phyloP scores from a whole-genome alignment of 2,888 invertebrate species.

The Sisyra nigra region DNA sequence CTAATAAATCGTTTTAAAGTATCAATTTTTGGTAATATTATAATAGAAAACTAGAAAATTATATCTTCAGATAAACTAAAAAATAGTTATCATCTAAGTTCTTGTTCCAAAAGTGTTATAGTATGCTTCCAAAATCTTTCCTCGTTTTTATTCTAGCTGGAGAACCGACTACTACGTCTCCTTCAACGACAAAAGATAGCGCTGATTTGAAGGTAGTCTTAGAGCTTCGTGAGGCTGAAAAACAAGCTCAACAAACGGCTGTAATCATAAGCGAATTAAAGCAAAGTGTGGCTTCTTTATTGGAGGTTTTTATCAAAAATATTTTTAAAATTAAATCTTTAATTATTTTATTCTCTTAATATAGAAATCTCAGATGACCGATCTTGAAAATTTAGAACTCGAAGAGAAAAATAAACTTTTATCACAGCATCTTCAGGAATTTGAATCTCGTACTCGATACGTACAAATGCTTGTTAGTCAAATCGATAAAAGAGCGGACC shows the following conservation, averaged over 20 bases:
- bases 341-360: conserved; percentile 6
- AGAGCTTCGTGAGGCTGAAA: conserved; percentile 31
- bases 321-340: too few species aligned
- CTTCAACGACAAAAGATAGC: too few species aligned
- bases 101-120: too few species aligned
- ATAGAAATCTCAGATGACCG: conserved; percentile 39
- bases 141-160: too few species aligned
- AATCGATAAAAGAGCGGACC: conserved; percentile 21
- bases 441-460: conserved; percentile 40
- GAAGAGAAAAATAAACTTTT: conserved; percentile 38
- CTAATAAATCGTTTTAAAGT: too few species aligned
- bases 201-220: conserved; percentile 21
- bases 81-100: too few species aligned
- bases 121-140: too few species aligned
- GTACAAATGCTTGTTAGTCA: conserved; percentile 36
- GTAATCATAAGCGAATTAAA: conserved; percentile 27
- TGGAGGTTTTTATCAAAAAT: conserved; percentile 18
- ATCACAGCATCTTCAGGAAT: conserved; percentile 40
- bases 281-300: conserved; percentile 23
- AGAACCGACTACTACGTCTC: too few species aligned
- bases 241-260: conserved; percentile 30
- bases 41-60: too few species aligned
- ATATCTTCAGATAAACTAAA: too few species aligned
- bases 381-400: conserved; percentile 36
- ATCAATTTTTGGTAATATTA: too few species aligned